Percentiles rank a stretch among this genome's conserved stretches.
phyloP scores from a whole-genome alignment of 2,797 vertebrate species.

The Tragopan temminckii region DNA sequence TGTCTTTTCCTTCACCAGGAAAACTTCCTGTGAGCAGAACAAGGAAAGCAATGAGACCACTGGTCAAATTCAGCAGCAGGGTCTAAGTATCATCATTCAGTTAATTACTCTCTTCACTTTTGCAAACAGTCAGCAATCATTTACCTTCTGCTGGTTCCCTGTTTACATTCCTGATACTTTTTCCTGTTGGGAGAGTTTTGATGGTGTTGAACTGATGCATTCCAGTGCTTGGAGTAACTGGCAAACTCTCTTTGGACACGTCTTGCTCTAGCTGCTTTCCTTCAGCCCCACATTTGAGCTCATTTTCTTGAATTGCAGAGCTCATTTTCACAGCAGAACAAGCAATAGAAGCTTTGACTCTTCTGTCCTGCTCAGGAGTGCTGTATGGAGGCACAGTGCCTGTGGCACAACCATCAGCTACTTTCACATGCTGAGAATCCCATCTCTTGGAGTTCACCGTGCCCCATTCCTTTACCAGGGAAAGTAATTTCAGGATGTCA shows the following conservation, averaged over 20 bases:
- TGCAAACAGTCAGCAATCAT: background rate
- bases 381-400: background rate
- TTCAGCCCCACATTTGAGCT: background rate
- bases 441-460: constrained; percentile 59
- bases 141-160: constrained; percentile 59
- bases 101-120: background rate
- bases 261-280: constrained; percentile 36
- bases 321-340: constrained; percentile 34
- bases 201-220: background rate
- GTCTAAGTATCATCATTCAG: background rate
- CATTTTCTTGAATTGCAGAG: constrained; percentile 8
- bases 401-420: background rate
- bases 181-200: background rate
- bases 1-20: background rate
- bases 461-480: constrained; percentile 73
- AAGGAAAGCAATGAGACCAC: background rate
- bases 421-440: constrained; percentile 23
- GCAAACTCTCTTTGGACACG: constrained; percentile 20
- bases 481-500: constrained; percentile 77
- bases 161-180: background rate
- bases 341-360: background rate
- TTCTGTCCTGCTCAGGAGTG: background rate
- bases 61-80: background rate
- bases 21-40: background rate
- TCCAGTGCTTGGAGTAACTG: background rate